Evolutionary conservation across 1,140 invertebrate species (phyloP), one percentile per base, ranked within the genome.

Genomic region (Penaeus chinensis): DNA sequence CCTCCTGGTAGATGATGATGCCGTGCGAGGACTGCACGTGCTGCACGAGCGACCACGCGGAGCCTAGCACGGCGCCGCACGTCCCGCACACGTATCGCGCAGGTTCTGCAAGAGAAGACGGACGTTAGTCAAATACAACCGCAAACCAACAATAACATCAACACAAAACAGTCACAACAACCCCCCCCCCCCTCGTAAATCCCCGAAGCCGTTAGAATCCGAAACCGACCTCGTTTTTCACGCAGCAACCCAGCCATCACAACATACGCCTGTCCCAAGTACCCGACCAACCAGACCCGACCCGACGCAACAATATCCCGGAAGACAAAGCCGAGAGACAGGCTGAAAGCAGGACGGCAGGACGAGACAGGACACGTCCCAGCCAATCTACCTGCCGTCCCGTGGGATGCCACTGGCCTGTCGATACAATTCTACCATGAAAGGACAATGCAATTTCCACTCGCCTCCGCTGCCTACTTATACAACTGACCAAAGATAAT

Each of bases 1-100:
- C 78, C 85, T 97, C 96, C 47, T 96, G 94, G 93, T 98, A 99
- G 90, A 99, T 97, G 92, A 98, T 96, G 87, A 98, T 95, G 27
- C 98, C 98, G 92, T 99, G 98, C 77, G 95, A 95, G 90, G 96
- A 96, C 92, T 99, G 98, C 24, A 96, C 97, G 92, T 99, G 98
- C 92, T 99, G 97, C 19, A 99, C 94, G 89, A 99, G 93, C 74
- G 95, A 94, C 98, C 98, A 99, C 0, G 98, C 97, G 37, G 98
- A 98, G 90, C 95, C 95, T 81, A 97, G 95, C 69, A 96, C 95
- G 82, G 96, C 95, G 90, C 98, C 98, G 93, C 98, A 99, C 61
- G 98, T 98, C 24, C 95, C 97, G 92, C 98, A 99, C 66, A 97
- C 95, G 92, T 98, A 96, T 93, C 96, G 96, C 92, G 95, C 96